Evolutionary conservation across 2,888 invertebrate genomes (phyloP).

Genomic region (Caenorhabditis doughertyi): DNA sequence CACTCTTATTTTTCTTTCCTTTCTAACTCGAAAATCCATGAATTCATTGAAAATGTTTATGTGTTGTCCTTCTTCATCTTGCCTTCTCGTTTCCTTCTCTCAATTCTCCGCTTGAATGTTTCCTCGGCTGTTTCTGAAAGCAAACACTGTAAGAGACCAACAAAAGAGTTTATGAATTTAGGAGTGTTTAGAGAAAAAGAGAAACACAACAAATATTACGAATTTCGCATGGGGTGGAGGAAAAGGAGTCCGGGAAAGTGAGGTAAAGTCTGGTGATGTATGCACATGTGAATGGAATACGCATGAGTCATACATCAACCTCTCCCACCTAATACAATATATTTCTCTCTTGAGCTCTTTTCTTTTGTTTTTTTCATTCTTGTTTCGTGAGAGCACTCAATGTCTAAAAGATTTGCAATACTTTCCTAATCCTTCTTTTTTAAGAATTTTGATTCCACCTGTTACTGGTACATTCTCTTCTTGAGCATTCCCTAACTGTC

Average conservation of each 20-base stretch:
- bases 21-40: constrained; percentile 9
- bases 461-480: background rate
- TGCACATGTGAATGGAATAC: constrained; percentile 47
- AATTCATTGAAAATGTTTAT: constrained; percentile 14
- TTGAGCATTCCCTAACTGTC: background rate
- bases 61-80: constrained; percentile 25
- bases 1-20: background rate
- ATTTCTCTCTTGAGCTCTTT: background rate
- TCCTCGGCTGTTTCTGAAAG: constrained; percentile 35
- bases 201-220: constrained; percentile 63
- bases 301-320: constrained; percentile 37
- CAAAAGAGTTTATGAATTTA: constrained; percentile 13
- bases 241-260: constrained; percentile 7
- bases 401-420: background rate
- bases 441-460: background rate
- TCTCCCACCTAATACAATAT: background rate
- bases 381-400: no score
- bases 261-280: constrained; percentile 30
- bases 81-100: background rate
- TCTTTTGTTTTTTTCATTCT: constrained; percentile 21
- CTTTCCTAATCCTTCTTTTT: background rate
- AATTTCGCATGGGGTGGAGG: constrained; percentile 47
- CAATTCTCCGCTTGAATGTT: background rate
- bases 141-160: constrained; percentile 44
- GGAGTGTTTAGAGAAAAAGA: constrained; percentile 14